phyloP scores from a whole-genome alignment of 2,113 vertebrate species.

The Oncorhynchus kisutch region DNA sequence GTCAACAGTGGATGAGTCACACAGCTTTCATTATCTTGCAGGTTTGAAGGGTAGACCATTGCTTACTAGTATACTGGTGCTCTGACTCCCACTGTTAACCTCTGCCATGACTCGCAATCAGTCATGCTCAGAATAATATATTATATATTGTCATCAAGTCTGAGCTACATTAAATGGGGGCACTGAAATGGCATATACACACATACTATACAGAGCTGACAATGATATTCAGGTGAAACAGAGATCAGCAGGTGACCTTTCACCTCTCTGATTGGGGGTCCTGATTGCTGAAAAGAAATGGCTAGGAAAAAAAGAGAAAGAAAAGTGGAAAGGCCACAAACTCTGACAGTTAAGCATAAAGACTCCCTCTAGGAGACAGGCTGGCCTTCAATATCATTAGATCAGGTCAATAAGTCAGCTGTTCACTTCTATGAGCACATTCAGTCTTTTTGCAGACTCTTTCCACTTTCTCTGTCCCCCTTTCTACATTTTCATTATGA shows the following conservation, averaged over 20 bases:
- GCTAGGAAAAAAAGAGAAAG: slow-evolving; percentile 4
- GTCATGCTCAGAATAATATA: background rate
- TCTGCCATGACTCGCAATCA: background rate
- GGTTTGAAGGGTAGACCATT: background rate
- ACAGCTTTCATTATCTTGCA: slow-evolving; percentile 41
- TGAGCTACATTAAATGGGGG: background rate
- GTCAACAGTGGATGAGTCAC: slow-evolving; percentile 22
- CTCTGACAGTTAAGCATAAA: slow-evolving; percentile 27
- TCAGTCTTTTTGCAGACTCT: slow-evolving; percentile 26
- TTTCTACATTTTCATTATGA: slow-evolving; percentile 71
- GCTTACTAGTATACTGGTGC: background rate
- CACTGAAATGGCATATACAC: background rate
- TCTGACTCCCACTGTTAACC: too few relatives aligned
- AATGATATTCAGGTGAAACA: background rate
- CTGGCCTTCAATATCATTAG: slow-evolving; percentile 72
- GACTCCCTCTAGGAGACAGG: slow-evolving; percentile 66
- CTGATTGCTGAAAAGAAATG: slow-evolving; percentile 13
- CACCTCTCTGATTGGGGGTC: slow-evolving; percentile 27
- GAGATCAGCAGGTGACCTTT: slow-evolving; percentile 21
- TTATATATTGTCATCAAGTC: background rate
- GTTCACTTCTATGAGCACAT: slow-evolving; percentile 65
- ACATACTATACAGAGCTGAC: background rate
- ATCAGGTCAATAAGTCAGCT: slow-evolving; percentile 73
- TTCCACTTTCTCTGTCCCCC: slow-evolving; percentile 1
- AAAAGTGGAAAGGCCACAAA: background rate